Base-by-base conservation (phyloP, 2,113 vertebrate species). In the Phaethon lepturus region DNA sequence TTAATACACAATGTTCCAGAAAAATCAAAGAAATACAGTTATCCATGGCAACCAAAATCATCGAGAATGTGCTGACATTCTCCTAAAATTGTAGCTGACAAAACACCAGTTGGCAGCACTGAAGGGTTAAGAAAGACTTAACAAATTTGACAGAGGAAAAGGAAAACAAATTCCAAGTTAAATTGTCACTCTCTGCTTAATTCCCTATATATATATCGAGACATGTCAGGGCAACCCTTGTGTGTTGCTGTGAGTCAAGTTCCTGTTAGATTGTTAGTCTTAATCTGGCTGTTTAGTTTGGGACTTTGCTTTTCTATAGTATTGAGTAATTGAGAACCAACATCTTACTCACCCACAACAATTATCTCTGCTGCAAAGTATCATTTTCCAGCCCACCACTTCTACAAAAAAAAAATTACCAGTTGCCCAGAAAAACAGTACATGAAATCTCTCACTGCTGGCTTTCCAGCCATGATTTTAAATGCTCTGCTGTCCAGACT, bases 31-130 rank as follows among this genome's bases (percentile, higher is more conserved):
- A 88, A 92, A 87, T 87, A 53, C 28, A 52, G 40, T 94, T 87
- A 94, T 85, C 86, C 93, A 93, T 96, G 86, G 91, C 80, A 97
- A 97, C 86, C 14, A 76, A 87, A 91, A 91, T 77, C 79, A 93
- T 68, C 12, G 2, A 91, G 76, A 79, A 94, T 44, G 53, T 81
- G 56, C 91, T 95, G 83, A 81, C 64, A 89, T 94, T 91, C 76
- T 81, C 80, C 56, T 73, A 91, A 94, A 95, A 93, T 44, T 80
- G 45, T 86, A 78, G 60, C 88, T 97, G 96, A 94, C 83, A 96
- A 93, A 97, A 94, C 93, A 92, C 60, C 88, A 97, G 80, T 94
- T 95, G 96, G 94, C 69, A 94, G 28, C 76, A 91, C 7, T 72
- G 76, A 88, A 85, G 80, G 94, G 89, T 95, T 97, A 94, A 93